phyloP scores from a whole-genome alignment of 2,797 vertebrate species.

The Falco concolor region DNA sequence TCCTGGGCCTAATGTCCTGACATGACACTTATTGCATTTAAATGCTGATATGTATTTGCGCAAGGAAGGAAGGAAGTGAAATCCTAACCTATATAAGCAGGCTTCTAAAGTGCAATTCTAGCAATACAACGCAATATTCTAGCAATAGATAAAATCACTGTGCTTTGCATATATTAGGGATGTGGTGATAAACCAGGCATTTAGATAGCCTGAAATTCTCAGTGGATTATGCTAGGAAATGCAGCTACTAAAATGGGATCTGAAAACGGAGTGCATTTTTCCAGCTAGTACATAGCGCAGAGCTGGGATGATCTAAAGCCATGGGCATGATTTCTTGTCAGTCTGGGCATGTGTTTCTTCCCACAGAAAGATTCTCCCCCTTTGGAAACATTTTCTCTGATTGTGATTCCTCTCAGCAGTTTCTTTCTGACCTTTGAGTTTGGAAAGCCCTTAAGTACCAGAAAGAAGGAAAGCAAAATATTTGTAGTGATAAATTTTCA shows the following conservation, averaged over 20 bases:
- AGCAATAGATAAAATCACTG: neutral
- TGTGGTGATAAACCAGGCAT: neutral
- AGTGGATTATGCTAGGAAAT: neutral
- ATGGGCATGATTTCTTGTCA: neutral
- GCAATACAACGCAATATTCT: neutral
- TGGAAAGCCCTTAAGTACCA: conserved; percentile 36
- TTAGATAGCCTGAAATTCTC: neutral
- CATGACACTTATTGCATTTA: neutral
- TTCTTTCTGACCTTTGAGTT: conserved; percentile 46
- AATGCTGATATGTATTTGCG: neutral
- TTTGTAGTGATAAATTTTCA: conserved; percentile 12
- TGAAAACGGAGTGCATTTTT: neutral
- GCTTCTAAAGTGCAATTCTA: neutral
- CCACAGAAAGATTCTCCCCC: neutral
- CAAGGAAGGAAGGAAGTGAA: neutral
- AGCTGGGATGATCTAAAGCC: neutral
- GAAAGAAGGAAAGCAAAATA: conserved; percentile 21
- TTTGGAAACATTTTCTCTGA: conserved; percentile 16
- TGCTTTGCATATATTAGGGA: neutral
- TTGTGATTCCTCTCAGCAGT: conserved; percentile 39
- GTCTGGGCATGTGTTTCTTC: neutral
- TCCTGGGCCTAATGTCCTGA: neutral
- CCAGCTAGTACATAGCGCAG: neutral
- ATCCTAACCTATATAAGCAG: neutral
- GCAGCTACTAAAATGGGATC: neutral